phyloP scores from a whole-genome alignment of 53 echinoderm and acorn worm species.

The Echinarachnius parma region DNA sequence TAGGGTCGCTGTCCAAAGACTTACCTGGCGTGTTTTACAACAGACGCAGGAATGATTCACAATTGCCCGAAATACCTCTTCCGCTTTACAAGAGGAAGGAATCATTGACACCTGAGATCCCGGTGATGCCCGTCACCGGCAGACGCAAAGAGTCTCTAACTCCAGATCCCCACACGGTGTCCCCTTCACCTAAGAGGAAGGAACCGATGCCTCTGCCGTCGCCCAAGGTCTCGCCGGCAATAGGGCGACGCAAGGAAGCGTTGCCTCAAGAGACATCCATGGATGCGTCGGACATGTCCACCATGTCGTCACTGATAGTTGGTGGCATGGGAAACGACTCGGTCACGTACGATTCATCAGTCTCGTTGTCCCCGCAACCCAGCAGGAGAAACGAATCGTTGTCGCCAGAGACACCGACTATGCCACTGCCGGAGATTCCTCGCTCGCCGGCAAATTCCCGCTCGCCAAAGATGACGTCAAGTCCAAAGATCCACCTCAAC shows the following conservation, averaged over 20 bases:
- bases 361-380: no score
- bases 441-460: not conserved
- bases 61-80: conserved; percentile 3
- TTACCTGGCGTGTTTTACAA: not conserved
- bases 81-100: conserved; percentile 39
- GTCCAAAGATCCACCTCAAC: conserved; percentile 12
- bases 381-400: conserved; percentile 30
- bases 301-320: no score
- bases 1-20: no score
- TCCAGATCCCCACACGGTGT: not conserved
- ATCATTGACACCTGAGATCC: conserved; percentile 7
- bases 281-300: no score
- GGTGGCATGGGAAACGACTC: no score
- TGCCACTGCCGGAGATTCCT: conserved; percentile 34
- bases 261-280: no score
- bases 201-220: no score
- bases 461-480: no score
- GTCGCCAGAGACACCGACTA: conserved; percentile 36
- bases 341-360: no score
- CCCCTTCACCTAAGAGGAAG: not conserved
- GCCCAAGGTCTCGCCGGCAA: no score
- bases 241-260: no score
- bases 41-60: not conserved
- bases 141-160: conserved; percentile 33
- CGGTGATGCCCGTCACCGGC: not conserved